phyloP scores from a whole-genome alignment of 1,140 invertebrate genomes.

The Heliconius melpomene region DNA sequence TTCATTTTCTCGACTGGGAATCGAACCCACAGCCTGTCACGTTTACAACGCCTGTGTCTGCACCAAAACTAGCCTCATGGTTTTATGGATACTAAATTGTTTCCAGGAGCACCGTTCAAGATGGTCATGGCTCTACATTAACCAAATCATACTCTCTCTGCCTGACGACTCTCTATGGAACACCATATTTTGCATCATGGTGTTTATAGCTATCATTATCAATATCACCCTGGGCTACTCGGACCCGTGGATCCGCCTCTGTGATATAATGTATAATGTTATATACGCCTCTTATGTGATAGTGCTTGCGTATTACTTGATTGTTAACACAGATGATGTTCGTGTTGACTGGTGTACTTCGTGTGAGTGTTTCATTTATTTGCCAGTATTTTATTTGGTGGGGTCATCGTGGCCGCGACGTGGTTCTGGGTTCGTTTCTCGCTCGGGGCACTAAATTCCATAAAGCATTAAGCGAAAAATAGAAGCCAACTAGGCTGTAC shows the following conservation, averaged over 20 bases:
- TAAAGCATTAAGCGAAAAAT: no score
- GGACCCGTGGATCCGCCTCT: conserved; percentile 18
- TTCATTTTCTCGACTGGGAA: no score
- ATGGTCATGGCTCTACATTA: conserved; percentile 42
- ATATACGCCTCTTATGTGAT: conserved; percentile 52
- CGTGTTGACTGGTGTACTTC: conserved; percentile 38
- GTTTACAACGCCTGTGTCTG: no score
- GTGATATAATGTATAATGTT: conserved; percentile 50
- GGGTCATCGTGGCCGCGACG: no score
- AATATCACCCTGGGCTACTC: conserved; percentile 21
- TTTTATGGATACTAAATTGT: neutral
- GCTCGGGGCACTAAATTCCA: no score
- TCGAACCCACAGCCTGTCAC: no score
- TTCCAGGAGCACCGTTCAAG: conserved; percentile 42
- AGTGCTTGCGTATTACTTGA: conserved; percentile 38
- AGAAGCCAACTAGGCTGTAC: no score
- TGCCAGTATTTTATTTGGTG: no score
- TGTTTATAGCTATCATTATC: conserved; percentile 31
- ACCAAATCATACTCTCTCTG: conserved; percentile 43
- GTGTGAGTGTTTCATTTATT: neutral
- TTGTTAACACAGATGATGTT: conserved; percentile 35
- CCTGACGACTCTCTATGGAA: conserved; percentile 59
- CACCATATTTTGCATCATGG: conserved; percentile 48
- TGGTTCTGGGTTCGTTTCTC: no score
- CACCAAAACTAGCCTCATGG: no score